Base-by-base conservation (phyloP, 2,888 invertebrate genomes). In the Clanis bilineata region DNA sequence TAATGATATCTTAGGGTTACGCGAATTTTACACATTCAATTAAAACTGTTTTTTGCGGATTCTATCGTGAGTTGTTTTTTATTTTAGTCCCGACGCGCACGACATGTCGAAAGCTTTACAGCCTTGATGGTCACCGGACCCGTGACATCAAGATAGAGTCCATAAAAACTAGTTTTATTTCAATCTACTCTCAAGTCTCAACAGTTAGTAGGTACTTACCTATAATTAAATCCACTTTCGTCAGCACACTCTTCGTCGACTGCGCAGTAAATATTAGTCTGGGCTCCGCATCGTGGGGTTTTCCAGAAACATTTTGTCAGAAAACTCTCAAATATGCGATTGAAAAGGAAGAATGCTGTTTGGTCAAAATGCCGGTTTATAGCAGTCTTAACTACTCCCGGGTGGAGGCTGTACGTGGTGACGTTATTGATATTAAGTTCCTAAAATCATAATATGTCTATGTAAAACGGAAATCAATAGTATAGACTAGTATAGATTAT, bases 261-360 rank as follows among this genome's bases (percentile, higher is more conserved):
- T 0, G 94, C 92, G 72, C 95, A 95, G 74, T 95, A 90, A 58
- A 96, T 85, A 0, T 93, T 92, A 0, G 95, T 95, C 82, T 95
- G 95, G 0, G 95, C 95, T 22, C 95, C 95, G 72, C 93, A 92
- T 63, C 86, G 83, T 0, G 93, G 88, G 5, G 83, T 86, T 72
- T 94, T 93, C 55, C 93, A 78, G 65, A 93, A 88, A 25, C 69
- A 61, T 6, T 65, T 59, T 3, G 65, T 57, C 21, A 83, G 76
- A 0, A 89, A 7, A 59, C 58, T 55, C 6, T 61, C 62, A 54
- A 64, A 69, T 12, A 69, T 36, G 10, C 57, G 47, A 9, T 61
- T 64, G n/a, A 65, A 45, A 18, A 68, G 62, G 28, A 62, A 63
- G 58, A 69, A 64, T 0, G 82, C 63, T 1, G 71, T 63, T 44